A percentile compares a stretch with the other conserved stretches of the same genome.
Evolutionary conservation across 2,113 vertebrate species (phyloP).

Genomic region (Crotalus viridis): DNA sequence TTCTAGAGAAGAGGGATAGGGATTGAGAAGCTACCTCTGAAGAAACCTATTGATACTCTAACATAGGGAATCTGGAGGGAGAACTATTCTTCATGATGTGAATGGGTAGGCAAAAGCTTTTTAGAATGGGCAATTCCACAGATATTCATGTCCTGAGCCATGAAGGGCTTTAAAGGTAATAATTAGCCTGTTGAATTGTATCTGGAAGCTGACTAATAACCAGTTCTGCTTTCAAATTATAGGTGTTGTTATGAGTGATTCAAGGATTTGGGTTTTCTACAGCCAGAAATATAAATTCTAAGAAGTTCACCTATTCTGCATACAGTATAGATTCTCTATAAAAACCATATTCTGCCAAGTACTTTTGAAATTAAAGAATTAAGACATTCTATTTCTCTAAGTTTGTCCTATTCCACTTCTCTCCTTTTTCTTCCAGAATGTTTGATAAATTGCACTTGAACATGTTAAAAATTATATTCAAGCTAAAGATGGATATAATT

Average conservation of each 20-base stretch:
- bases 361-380: not conserved
- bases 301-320: not conserved
- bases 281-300: not conserved
- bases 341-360: not conserved
- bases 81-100: not conserved
- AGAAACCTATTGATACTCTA: not conserved
- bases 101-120: not conserved
- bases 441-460: not conserved
- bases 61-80: not conserved
- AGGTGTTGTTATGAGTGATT: not conserved
- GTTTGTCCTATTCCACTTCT: not conserved
- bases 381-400: not conserved
- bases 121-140: not conserved
- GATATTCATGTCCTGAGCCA: not conserved
- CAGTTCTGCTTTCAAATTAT: not conserved
- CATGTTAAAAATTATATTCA: conserved; percentile 43
- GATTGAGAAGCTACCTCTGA: not conserved
- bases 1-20: not conserved
- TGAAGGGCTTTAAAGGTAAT: not conserved
- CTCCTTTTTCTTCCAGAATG: not conserved
- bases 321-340: not conserved
- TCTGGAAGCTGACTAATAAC: not conserved
- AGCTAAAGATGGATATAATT: conserved; percentile 9
- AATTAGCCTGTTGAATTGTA: not conserved
- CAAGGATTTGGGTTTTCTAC: not conserved